phyloP scores from a whole-genome alignment of 2,888 invertebrate species.

The Pantelozetes paolii region DNA sequence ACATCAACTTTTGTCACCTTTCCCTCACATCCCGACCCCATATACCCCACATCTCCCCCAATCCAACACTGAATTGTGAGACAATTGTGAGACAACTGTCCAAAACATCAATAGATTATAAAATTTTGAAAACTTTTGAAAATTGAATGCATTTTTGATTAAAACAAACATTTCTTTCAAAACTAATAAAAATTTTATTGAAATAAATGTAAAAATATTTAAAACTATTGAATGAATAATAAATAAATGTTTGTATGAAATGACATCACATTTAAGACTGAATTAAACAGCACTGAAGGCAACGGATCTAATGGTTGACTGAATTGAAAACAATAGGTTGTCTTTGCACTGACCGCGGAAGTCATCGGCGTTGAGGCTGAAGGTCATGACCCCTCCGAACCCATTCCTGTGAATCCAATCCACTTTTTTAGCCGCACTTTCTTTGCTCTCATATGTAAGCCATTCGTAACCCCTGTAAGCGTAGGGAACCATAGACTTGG shows the following conservation, averaged over 20 bases:
- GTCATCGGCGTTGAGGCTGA: conserved; percentile 41
- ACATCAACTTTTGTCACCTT: too few species aligned
- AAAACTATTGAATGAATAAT: too few species aligned
- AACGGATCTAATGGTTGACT: background rate
- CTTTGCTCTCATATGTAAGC: conserved; percentile 34
- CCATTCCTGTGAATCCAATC: conserved; percentile 37
- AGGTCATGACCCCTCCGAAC: conserved; percentile 40
- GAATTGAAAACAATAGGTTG: conserved; percentile 5
- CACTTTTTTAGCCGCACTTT: conserved; percentile 36
- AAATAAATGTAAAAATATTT: too few species aligned
- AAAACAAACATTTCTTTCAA: background rate
- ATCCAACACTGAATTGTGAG: too few species aligned
- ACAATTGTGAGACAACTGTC: too few species aligned
- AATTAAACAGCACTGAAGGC: background rate
- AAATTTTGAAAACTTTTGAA: too few species aligned
- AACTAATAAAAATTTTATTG: too few species aligned
- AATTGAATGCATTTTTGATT: background rate
- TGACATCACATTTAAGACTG: background rate
- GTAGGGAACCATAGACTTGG: conserved; percentile 19
- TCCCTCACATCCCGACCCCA: too few species aligned
- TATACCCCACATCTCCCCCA: too few species aligned
- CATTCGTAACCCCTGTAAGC: conserved; percentile 34
- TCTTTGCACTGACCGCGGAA: conserved; percentile 17
- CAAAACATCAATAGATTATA: too few species aligned
- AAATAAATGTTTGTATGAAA: too few species aligned